Base-by-base conservation (phyloP, 2,113 vertebrate genomes). In the Pedionomus torquatus region DNA sequence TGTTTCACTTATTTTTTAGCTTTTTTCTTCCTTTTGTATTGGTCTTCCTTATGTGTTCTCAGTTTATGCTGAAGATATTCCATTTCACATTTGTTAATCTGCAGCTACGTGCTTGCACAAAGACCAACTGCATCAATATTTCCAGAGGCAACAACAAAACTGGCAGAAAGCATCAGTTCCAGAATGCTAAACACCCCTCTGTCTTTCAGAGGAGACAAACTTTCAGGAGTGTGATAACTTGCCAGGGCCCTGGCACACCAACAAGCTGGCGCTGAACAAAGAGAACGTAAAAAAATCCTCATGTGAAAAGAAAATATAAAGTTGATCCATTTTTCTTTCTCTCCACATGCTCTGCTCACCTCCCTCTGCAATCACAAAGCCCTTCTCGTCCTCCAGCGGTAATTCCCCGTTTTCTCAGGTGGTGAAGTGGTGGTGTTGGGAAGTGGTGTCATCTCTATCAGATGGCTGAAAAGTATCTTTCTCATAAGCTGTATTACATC, bases 131-230 rank as follows among this genome's bases (percentile, higher is more conserved):
- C 71, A 82, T 70, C 90, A 81, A 0, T 70, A 83, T 78, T 92
- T 94, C 63, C 71, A 92, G 91, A 78, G 39, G 66, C 35, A 86
- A 51, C 35, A 80, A 74, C 17, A 68, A 48, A 84, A 52, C 24
- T 25, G 43, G 46, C 2, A 0, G 71, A 46, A 83, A 81, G 31
- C 7, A 15, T 7, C 39, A 60, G 33, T 44, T 31, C 60, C 57
- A 54, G 77, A 93, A 89, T 16, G 37, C 28, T 72, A 26, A 93
- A 78, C 9, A 21, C 58, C 75, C 37, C 63, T 84, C 72, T 54
- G 74, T 54, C 72, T 82, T 48, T 20, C 39, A 46, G 46, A 83
- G 41, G 41, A 26, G 13, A 63, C 33, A 55, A 54, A 57, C 79
- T 74, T 90, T 16, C n/a, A 83, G 61, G 17, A 85, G 39, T 1